Percentiles rank a stretch among this genome's conserved stretches.
phyloP scores from a whole-genome alignment of 2,888 invertebrate species.

The Conomelus anceps region DNA sequence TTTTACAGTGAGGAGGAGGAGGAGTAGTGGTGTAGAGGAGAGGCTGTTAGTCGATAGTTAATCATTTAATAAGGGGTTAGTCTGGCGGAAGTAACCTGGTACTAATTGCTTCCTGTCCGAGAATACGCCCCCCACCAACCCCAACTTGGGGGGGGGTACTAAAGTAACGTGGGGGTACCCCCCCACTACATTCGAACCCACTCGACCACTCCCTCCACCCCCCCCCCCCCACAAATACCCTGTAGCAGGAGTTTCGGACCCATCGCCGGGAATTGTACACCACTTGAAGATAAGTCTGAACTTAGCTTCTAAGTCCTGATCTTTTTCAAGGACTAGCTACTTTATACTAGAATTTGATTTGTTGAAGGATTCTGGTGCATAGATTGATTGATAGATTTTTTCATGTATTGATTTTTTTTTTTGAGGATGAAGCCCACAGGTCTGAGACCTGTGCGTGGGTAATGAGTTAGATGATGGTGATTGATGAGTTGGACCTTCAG shows the following conservation, averaged over 20 bases:
- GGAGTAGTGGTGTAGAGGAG: neutral
- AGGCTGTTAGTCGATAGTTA: conserved; percentile 9
- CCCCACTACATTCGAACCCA: neutral
- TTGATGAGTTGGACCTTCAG: no score
- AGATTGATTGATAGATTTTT: no score
- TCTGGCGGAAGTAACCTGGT: conserved; percentile 10
- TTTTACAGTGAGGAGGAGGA: no score
- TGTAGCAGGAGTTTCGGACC: neutral
- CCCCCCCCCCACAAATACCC: no score
- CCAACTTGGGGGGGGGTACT: no score
- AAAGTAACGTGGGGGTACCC: neutral
- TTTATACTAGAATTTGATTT: no score
- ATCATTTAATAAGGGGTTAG: conserved; percentile 13
- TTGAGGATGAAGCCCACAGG: no score
- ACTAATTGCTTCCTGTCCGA: conserved; percentile 12
- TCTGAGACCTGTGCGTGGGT: no score
- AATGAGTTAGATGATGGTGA: no score
- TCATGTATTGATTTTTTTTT: no score
- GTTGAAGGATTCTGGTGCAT: no score
- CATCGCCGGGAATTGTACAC: neutral
- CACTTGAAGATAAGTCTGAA: neutral
- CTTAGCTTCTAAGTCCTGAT: neutral
- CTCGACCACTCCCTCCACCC: neutral
- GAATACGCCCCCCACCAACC: neutral
- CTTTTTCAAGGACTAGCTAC: no score